These are phyloP conservation scores for Branchipolynoe longqiensis DNA, from an alignment of 2,888 invertebrate species.

Conservation along the genomic window DNA sequence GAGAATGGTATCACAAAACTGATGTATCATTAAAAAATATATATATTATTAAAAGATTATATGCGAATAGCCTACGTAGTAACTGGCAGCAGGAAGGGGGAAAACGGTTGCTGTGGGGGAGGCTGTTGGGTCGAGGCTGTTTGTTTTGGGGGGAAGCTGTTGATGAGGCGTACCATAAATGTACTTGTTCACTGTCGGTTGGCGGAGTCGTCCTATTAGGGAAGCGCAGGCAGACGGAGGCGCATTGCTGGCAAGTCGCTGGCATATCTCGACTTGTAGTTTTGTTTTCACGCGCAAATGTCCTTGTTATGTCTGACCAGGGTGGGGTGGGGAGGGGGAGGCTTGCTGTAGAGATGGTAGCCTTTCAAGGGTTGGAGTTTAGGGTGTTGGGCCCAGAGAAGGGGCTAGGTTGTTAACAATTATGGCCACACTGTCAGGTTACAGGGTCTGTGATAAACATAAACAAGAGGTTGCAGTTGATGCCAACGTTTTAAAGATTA, in stretches of 20 bases:
- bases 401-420: constrained; percentile 4
- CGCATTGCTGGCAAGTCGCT: neutral
- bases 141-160: neutral
- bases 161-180: too few species aligned
- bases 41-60: too few species aligned
- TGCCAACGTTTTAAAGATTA: constrained; percentile 40
- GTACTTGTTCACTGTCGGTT: neutral
- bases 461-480: constrained; percentile 44
- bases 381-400: constrained; percentile 4
- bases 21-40: too few species aligned
- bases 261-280: constrained; percentile 37
- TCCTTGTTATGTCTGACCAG: neutral
- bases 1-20: too few species aligned
- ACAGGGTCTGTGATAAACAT: constrained; percentile 56
- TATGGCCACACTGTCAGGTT: constrained; percentile 52
- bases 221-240: too few species aligned
- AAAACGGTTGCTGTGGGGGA: too few species aligned
- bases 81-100: too few species aligned
- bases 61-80: too few species aligned
- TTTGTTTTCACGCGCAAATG: constrained; percentile 15
- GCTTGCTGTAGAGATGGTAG: too few species aligned
- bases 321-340: neutral
- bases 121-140: too few species aligned
- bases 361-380: constrained; percentile 5
- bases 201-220: neutral